Base-by-base conservation (phyloP, 2,113 vertebrate species). In the Chlorodrepanis virens region DNA sequence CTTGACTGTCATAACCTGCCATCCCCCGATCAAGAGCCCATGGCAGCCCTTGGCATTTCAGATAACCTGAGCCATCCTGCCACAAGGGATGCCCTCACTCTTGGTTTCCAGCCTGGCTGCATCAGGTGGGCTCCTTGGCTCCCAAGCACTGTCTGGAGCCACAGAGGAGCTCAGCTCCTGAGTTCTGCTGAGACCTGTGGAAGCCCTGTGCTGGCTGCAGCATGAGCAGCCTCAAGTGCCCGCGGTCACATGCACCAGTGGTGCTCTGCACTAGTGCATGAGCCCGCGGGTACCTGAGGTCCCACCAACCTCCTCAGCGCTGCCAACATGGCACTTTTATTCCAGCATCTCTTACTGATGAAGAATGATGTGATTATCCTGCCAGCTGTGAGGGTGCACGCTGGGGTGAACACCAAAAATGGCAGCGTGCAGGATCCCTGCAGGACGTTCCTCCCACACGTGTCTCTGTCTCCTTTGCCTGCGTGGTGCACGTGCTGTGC, bases 381-480 rank as follows among this genome's bases (percentile, higher is more conserved):
- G 11, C n/a, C 6, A 4, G 14, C 40, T 29, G 40, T 29, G 45
- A 63, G 57, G 24, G n/a, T 13, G 44, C 1, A 0, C 29, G 76
- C 74, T 44, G 14, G 37, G 65, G 17, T 4, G 14, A 45, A 0
- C 27, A 9, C 47, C 47, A 24, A 1, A 9, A 14, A 11, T 3
- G 16, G 70, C 6, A 37, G 74, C 7, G 17, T 20, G 67, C 21
- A 10, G 69, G 60, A 42, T 35, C 81, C 13, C 44, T 13, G 5
- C 15, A 19, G 57, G 89, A 3, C 1, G 13, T 44, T 60, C 24
- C 4, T 25, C 35, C 63, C 8, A 0, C 1, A 0, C 6, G 0
- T 4, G 12, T 25, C 11, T 37, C 53, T 49, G 64, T 10, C 44
- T 20, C 5, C 33, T 52, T 39, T 22, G 31, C 70, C 67, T 4